phyloP scores from a whole-genome alignment of 1,140 invertebrate species.

The Lepidurus couesii region DNA sequence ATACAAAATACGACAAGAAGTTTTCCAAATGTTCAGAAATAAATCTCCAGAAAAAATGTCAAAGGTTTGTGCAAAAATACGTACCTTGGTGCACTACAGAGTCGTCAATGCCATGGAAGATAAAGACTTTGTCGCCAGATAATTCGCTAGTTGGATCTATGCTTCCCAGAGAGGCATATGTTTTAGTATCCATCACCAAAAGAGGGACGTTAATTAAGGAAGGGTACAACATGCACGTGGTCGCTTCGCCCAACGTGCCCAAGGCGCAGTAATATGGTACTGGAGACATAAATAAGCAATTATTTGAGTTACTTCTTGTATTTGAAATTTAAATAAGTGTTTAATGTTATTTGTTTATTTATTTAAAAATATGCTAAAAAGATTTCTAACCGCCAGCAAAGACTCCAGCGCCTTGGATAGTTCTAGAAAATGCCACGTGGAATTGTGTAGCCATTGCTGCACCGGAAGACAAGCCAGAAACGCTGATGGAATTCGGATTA shows the following conservation, averaged over 20 bases:
- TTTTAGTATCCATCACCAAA: slow-evolving; percentile 38
- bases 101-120: slow-evolving; percentile 44
- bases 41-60: not conserved
- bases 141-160: slow-evolving; percentile 43
- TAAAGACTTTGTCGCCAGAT: slow-evolving; percentile 42
- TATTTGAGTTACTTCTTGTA: not conserved
- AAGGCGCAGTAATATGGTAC: slow-evolving; percentile 44
- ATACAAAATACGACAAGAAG: too few relatives aligned
- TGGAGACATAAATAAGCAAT: slow-evolving; percentile 31
- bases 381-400: slow-evolving; percentile 44
- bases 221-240: slow-evolving; percentile 43
- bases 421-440: slow-evolving; percentile 44
- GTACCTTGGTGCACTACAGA: slow-evolving; percentile 44
- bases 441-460: slow-evolving; percentile 46
- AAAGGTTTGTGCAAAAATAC: not conserved
- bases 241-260: slow-evolving; percentile 38
- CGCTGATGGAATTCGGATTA: slow-evolving; percentile 41
- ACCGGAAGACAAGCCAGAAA: slow-evolving; percentile 46
- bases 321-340: slow-evolving; percentile 4
- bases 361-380: not conserved
- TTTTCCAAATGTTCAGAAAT: not conserved
- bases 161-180: slow-evolving; percentile 38
- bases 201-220: slow-evolving; percentile 38
- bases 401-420: slow-evolving; percentile 44
- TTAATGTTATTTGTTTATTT: not conserved